These are phyloP conservation scores for Istiophorus platypterus DNA, from an alignment of 2,113 vertebrate species.

Conservation along the genomic window DNA sequence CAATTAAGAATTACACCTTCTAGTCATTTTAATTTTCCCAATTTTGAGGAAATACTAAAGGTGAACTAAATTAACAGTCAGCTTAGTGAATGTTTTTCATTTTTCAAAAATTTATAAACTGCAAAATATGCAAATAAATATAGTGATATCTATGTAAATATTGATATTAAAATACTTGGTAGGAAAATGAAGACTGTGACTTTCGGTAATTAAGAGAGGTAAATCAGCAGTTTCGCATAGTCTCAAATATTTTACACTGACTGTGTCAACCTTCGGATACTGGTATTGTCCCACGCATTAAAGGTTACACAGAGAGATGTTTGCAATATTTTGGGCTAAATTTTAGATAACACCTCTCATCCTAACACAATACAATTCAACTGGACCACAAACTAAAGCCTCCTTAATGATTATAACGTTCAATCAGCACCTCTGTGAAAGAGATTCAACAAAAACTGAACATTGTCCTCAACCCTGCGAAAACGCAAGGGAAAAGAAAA, in stretches of 20 bases:
- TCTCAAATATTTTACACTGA: not conserved
- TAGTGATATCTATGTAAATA: not conserved
- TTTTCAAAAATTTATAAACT: conserved; percentile 1
- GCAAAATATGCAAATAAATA: not conserved
- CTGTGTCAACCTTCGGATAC: too few relatives aligned
- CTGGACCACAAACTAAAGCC: not conserved
- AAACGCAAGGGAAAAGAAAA: too few relatives aligned
- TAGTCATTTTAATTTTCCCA: not conserved
- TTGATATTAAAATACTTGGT: too few relatives aligned
- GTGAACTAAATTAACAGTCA: not conserved
- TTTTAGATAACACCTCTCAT: not conserved
- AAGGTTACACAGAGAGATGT: too few relatives aligned
- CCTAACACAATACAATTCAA: not conserved
- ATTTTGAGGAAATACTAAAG: not conserved
- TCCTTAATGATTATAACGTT: not conserved
- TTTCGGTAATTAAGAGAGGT: too few relatives aligned
- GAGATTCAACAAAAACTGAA: not conserved
- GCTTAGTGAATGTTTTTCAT: not conserved
- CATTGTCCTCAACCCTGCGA: too few relatives aligned
- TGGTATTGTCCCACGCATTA: too few relatives aligned
- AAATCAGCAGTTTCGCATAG: not conserved
- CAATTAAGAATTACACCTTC: not conserved
- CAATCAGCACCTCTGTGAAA: not conserved
- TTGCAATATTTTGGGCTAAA: not conserved
- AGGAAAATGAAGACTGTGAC: too few relatives aligned